Evolutionary conservation across 2,888 invertebrate species (phyloP).

Genomic region (Keiferia lycopersicella): DNA sequence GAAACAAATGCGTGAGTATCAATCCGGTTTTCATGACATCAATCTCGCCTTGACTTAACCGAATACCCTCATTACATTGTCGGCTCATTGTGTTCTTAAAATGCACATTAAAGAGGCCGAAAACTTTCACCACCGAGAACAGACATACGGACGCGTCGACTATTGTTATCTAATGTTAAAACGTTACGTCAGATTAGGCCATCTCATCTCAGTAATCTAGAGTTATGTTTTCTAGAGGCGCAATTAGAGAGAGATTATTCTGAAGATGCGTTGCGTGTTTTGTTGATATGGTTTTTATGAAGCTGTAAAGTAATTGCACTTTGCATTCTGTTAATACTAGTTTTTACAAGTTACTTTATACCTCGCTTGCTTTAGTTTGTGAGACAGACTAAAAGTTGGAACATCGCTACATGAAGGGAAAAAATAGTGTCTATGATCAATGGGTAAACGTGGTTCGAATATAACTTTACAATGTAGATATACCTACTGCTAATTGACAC

Average conservation of each 20-base stretch:
- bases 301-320: not conserved
- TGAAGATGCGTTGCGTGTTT: slow-evolving; percentile 34
- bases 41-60: slow-evolving; percentile 19
- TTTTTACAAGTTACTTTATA: no score
- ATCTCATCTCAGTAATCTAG: slow-evolving; percentile 38
- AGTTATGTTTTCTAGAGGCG: slow-evolving; percentile 20
- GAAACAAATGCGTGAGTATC: not conserved
- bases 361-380: no score
- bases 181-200: slow-evolving; percentile 50
- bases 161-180: slow-evolving; percentile 57
- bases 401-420: no score
- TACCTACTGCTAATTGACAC: no score
- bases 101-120: slow-evolving; percentile 38
- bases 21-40: slow-evolving; percentile 11
- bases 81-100: slow-evolving; percentile 23
- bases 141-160: slow-evolving; percentile 37
- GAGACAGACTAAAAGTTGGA: no score
- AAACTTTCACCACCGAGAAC: slow-evolving; percentile 52
- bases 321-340: not conserved
- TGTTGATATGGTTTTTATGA: slow-evolving; percentile 30
- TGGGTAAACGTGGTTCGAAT: no score
- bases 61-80: slow-evolving; percentile 35
- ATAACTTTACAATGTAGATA: no score
- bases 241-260: slow-evolving; percentile 35
- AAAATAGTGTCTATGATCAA: no score